Evolutionary conservation across 2,113 vertebrate species (phyloP).

Genomic region (Rhinolophus ferrumequinum): DNA sequence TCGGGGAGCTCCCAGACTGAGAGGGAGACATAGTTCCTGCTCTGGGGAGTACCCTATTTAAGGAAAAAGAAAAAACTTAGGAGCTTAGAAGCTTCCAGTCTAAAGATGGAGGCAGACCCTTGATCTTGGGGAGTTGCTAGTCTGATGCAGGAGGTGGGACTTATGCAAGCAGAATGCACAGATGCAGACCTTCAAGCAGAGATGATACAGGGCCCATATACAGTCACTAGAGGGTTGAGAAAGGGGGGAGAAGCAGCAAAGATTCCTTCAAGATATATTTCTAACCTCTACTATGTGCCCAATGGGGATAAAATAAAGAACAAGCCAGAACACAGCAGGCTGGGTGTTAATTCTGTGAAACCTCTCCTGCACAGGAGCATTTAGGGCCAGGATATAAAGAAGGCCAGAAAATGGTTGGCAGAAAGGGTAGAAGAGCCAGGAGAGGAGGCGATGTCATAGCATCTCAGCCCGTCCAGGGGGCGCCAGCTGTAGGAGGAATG

Average conservation of each 20-base stretch:
- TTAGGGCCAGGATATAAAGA: background rate
- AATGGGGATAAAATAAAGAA: background rate
- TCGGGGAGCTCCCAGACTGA: background rate
- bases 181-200: background rate
- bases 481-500: background rate
- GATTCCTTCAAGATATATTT: background rate
- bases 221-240: background rate
- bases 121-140: background rate
- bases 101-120: background rate
- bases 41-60: background rate
- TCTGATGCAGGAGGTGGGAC: background rate
- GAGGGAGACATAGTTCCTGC: background rate
- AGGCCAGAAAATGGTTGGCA: background rate
- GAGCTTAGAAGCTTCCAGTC: background rate
- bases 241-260: background rate
- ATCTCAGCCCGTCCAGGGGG: background rate
- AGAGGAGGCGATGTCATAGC: background rate
- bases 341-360: background rate
- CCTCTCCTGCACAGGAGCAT: background rate
- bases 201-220: accelerated
- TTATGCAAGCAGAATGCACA: background rate
- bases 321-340: background rate
- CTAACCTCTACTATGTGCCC: background rate
- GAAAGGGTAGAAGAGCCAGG: background rate
- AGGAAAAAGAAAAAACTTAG: background rate